phyloP scores from a whole-genome alignment of 2,113 vertebrate species.

The Chlorodrepanis virens region DNA sequence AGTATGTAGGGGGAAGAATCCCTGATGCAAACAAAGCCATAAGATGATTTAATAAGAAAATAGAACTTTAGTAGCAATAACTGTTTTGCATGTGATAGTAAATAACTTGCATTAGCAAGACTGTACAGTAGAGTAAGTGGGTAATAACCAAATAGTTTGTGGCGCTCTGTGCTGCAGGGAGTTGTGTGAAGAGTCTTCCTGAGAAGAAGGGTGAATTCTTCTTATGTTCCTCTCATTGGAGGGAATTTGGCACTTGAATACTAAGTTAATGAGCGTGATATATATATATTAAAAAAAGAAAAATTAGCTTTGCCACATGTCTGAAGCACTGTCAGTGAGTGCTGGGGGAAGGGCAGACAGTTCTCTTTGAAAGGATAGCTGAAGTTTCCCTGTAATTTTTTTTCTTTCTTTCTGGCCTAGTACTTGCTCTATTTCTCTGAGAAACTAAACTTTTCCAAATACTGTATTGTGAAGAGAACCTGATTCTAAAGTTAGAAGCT shows the following conservation, averaged over 20 bases:
- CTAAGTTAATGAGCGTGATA: background rate
- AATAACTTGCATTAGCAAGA: slow-evolving; percentile 69
- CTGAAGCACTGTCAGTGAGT: background rate
- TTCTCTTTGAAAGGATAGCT: background rate
- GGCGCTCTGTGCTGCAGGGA: slow-evolving; percentile 64
- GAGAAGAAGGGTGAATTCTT: slow-evolving; percentile 46
- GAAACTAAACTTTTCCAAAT: background rate
- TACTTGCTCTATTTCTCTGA: background rate
- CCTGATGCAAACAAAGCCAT: slow-evolving; percentile 88
- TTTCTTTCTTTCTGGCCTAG: background rate
- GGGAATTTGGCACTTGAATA: slow-evolving; percentile 60
- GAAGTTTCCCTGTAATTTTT: background rate
- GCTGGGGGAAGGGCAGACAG: slow-evolving; percentile 23
- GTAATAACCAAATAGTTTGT: slow-evolving; percentile 74
- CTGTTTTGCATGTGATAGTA: slow-evolving; percentile 87
- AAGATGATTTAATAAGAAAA: slow-evolving; percentile 82
- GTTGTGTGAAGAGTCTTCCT: slow-evolving; percentile 40
- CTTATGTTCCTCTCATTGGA: slow-evolving; percentile 12
- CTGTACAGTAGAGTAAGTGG: slow-evolving; percentile 72
- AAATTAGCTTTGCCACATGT: background rate
- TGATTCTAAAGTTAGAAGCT: background rate
- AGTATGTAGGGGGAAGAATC: slow-evolving; percentile 79
- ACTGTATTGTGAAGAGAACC: background rate
- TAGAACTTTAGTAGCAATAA: slow-evolving; percentile 96
- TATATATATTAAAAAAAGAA: background rate